Evolutionary conservation across 2,797 vertebrate species (phyloP), one percentile per base, ranked within the genome.

Genomic region (Dendrocincla tyrannina): DNA sequence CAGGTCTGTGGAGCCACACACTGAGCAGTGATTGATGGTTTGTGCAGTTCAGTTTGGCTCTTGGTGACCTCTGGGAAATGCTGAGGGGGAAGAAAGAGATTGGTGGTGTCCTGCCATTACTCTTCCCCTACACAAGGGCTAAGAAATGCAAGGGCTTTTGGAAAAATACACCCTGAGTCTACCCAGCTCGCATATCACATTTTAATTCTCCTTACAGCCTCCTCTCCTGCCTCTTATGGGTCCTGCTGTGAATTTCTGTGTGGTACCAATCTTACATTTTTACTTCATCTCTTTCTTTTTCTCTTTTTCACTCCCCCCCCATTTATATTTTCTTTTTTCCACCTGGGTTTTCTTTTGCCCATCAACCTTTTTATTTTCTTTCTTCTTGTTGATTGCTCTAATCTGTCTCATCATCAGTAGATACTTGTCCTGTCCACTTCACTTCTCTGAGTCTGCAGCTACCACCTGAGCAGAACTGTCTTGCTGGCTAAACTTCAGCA

Each of bases 41-140:
- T 73, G 52, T 74, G 32, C 35, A 27, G 68, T 4, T 76, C 55
- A 59, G 11, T 83, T 59, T 88, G 88, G 44, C 68, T 63, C 44
- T 42, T 60, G 60, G 35, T 88, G 47, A 32, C 14, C 68, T 85
- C 76, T 69, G 64, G 72, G 82, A 85, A 91, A 91, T 76, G 47
- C 35, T 72, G 64, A 76, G n/a, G 19, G n/a, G 32, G 22, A 85
- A 67, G 47, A 32, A 69, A 88, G 68, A 85, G 35, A 37, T 53
- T 80, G 73, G 23, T 67, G 33, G n/a, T 70, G 35, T 85, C 37
- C 37, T 55, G 16, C 63, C 47, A 44, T 85, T 88, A 47, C 28
- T 82, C 52, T 89, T 76, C 17, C 24, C 25, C 16, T 35, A 64
- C 42, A 59, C 15, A 53, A 62, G 35, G 42, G 32, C 73, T 81